These are phyloP conservation scores for Tachysurus vachellii DNA, from an alignment of 2,113 vertebrate species.

Conservation along the genomic window DNA sequence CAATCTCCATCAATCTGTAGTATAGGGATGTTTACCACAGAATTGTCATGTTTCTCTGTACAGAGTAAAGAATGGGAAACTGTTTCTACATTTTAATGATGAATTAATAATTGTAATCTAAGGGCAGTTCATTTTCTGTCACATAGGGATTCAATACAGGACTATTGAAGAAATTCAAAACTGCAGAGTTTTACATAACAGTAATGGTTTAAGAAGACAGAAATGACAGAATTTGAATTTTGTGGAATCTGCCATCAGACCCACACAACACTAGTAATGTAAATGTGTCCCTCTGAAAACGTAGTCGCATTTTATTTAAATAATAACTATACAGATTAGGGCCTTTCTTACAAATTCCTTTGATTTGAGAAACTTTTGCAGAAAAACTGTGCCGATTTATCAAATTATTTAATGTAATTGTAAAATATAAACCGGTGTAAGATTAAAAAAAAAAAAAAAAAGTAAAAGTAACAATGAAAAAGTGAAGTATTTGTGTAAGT, in stretches of 20 bases:
- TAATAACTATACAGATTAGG: background rate
- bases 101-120: background rate
- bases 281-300: background rate
- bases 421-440: too few species aligned
- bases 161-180: background rate
- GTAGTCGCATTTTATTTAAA: background rate
- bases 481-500: too few species aligned
- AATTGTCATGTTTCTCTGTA: background rate
- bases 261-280: background rate
- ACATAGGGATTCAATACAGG: background rate
- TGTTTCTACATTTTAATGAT: background rate
- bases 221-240: background rate
- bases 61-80: background rate
- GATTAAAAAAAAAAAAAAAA: too few species aligned
- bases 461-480: too few species aligned
- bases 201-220: background rate
- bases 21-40: background rate
- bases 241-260: background rate
- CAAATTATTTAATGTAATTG: too few species aligned
- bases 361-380: background rate
- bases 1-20: slow-evolving; percentile 1
- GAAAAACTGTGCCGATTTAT: background rate
- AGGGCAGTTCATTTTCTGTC: background rate
- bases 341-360: background rate
- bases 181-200: background rate